Conservation (phyloP, 2,888 invertebrate species). For the Phortica okadai region DNA sequence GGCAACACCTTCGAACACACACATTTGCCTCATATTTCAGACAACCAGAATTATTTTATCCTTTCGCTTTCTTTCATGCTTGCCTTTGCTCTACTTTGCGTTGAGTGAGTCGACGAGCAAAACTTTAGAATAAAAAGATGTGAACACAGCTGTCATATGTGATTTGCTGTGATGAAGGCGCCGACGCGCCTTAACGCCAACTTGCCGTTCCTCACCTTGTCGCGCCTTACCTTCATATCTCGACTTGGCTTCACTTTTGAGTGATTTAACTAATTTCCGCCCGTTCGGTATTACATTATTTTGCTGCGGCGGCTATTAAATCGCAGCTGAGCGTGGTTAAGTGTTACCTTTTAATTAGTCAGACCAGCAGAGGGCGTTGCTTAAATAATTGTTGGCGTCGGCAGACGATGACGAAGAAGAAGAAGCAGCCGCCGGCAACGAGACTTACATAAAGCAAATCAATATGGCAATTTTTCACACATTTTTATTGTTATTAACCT, state of each 20-base stretch:
- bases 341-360: slow-evolving; percentile 35
- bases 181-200: slow-evolving; percentile 5
- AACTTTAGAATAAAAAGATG: background rate
- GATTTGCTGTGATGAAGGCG: slow-evolving; percentile 30
- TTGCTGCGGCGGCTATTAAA: slow-evolving; percentile 23
- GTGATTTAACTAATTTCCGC: slow-evolving; percentile 30
- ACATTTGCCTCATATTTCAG: slow-evolving; percentile 15
- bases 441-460: background rate
- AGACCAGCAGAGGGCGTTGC: slow-evolving; percentile 13
- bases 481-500: slow-evolving; percentile 21
- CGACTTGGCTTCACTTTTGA: slow-evolving; percentile 8
- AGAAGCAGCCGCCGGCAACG: background rate
- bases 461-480: background rate
- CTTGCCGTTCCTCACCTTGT: background rate
- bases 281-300: slow-evolving; percentile 21
- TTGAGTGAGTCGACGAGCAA: background rate
- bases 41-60: background rate
- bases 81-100: slow-evolving; percentile 4
- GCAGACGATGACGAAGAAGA: background rate
- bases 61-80: slow-evolving; percentile 12
- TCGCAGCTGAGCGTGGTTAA: slow-evolving; percentile 6
- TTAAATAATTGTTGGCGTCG: slow-evolving; percentile 7
- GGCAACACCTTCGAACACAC: slow-evolving; percentile 26
- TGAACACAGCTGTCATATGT: slow-evolving; percentile 26
- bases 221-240: background rate